Conservation (phyloP, 92 coral and sea anemone species). For the Heliopora coerulea region DNA sequence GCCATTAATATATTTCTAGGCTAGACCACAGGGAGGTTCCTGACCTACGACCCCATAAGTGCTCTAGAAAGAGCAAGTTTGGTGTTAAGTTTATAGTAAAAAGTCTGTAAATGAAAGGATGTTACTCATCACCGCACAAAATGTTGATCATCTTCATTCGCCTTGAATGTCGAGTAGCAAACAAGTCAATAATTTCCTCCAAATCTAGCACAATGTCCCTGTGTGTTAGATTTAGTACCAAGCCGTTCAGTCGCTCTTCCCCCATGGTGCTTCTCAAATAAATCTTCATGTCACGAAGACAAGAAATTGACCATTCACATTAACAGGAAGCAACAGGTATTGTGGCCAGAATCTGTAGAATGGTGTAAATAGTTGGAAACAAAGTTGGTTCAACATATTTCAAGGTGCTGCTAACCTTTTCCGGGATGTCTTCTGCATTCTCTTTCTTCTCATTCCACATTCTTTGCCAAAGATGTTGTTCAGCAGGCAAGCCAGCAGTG, state of each 20-base stretch:
- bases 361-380: constrained; percentile 8
- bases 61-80: too few relatives aligned
- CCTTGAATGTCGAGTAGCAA: too few relatives aligned
- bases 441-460: constrained; percentile 48
- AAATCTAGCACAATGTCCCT: constrained; percentile 45
- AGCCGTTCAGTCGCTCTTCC: constrained; percentile 55
- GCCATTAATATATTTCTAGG: too few relatives aligned
- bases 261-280: too few relatives aligned
- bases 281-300: too few relatives aligned
- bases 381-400: constrained; percentile 18
- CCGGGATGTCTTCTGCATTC: background rate
- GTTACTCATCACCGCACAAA: constrained; percentile 46
- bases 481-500: too few relatives aligned
- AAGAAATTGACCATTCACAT: constrained; percentile 51
- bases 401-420: constrained; percentile 23
- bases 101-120: too few relatives aligned
- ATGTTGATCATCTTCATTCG: too few relatives aligned
- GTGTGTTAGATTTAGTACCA: constrained; percentile 45
- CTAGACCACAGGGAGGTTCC: too few relatives aligned
- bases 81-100: too few relatives aligned
- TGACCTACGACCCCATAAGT: too few relatives aligned
- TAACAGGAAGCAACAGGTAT: constrained; percentile 47
- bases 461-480: too few relatives aligned
- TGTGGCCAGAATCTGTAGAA: constrained; percentile 19
- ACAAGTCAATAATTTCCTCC: constrained; percentile 52